Conservation (phyloP, 2,797 vertebrate genomes). For the Danio aesculapii region DNA sequence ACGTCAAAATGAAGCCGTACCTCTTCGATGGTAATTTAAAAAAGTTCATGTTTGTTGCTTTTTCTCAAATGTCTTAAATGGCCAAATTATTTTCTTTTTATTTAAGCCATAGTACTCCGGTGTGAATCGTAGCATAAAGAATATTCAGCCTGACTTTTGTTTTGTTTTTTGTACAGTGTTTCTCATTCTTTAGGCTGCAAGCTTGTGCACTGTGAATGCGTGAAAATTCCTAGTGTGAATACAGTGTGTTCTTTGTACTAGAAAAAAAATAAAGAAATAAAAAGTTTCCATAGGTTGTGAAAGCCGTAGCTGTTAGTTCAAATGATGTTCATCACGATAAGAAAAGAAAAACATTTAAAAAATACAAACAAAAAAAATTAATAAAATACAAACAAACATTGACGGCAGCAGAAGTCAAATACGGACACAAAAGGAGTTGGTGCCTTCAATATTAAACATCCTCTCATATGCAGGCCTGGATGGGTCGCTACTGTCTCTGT, state of each 20-base stretch:
- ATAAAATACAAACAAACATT: constrained; percentile 58
- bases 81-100: constrained; percentile 59
- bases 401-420: constrained; percentile 72
- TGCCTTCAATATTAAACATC: constrained; percentile 73
- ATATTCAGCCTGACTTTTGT: constrained; percentile 55
- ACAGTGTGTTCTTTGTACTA: constrained; percentile 93
- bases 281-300: constrained; percentile 86
- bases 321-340: constrained; percentile 66
- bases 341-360: constrained; percentile 70
- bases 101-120: constrained; percentile 70
- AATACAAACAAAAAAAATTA: constrained; percentile 54
- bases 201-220: constrained; percentile 96
- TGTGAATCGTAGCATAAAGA: constrained; percentile 59
- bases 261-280: constrained; percentile 79
- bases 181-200: constrained; percentile 86
- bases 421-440: constrained; percentile 70
- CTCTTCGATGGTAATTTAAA: constrained; percentile 23
- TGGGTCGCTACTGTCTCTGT: constrained; percentile 66
- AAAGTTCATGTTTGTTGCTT: constrained; percentile 35
- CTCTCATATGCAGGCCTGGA: constrained; percentile 66
- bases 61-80: constrained; percentile 50
- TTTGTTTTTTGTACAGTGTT: constrained; percentile 72
- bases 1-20: constrained; percentile 22
- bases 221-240: constrained; percentile 90
- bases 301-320: constrained; percentile 89